A percentile compares a stretch with the other conserved stretches of the same genome.
phyloP scores from a whole-genome alignment of 53 echinoderm and acorn worm species.

The Paracentrotus lividus region DNA sequence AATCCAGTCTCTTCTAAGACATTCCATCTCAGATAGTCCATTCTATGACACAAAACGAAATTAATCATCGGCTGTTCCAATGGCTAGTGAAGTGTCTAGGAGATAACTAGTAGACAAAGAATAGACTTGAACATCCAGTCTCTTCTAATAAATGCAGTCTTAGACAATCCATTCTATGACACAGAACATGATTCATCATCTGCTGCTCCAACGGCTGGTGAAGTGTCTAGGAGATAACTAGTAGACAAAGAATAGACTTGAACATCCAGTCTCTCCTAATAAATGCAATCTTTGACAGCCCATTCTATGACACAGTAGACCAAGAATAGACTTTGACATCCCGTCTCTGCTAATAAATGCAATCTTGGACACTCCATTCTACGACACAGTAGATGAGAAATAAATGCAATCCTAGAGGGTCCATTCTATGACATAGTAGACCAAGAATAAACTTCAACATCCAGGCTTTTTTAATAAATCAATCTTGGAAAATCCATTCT shows the following conservation, averaged over 20 bases:
- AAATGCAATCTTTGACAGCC: not conserved
- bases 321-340: not conserved
- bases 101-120: constrained; percentile 71
- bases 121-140: too few species aligned
- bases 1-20: not conserved
- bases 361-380: not conserved
- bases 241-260: not conserved
- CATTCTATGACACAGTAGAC: constrained; percentile 33
- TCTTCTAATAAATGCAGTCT: too few species aligned
- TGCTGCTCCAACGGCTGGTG: not conserved
- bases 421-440: constrained; percentile 33
- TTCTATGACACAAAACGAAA: constrained; percentile 63
- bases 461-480: constrained; percentile 37
- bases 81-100: constrained; percentile 75
- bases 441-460: constrained; percentile 1
- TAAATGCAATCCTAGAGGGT: too few species aligned
- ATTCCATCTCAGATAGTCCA: not conserved
- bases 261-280: not conserved
- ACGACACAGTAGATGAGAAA: constrained; percentile 42
- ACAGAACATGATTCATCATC: not conserved
- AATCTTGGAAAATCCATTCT: not conserved
- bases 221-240: not conserved
- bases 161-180: not conserved
- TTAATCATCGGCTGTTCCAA: constrained; percentile 7
- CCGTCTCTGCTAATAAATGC: not conserved